These are phyloP conservation scores for Atractosteus spatula DNA, from an alignment of 2,113 vertebrate species.

Conservation along the genomic window DNA sequence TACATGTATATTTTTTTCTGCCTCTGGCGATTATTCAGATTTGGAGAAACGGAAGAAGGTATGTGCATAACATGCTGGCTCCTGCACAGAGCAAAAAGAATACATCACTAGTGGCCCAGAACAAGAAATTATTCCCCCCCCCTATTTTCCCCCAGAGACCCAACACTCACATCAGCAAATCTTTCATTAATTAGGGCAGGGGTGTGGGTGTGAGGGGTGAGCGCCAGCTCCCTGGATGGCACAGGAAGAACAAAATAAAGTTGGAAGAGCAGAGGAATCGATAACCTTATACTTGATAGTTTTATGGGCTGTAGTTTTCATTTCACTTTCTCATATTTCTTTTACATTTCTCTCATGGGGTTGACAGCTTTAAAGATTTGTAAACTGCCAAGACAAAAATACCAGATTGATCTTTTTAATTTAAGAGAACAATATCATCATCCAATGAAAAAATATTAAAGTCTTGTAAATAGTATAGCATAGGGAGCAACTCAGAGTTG, in stretches of 20 bases:
- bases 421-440: neutral
- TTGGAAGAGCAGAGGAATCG: neutral
- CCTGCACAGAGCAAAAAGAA: too few relatives aligned
- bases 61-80: too few relatives aligned
- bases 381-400: neutral
- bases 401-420: neutral
- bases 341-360: neutral
- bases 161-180: neutral
- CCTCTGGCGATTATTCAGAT: too few relatives aligned
- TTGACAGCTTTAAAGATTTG: constrained; percentile 10
- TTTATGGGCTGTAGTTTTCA: neutral
- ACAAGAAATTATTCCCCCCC: too few relatives aligned
- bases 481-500: neutral
- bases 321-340: neutral
- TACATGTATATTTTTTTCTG: too few relatives aligned
- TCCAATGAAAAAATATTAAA: neutral
- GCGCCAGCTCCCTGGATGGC: neutral
- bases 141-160: too few relatives aligned
- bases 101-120: too few relatives aligned
- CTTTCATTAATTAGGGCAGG: neutral
- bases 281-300: neutral
- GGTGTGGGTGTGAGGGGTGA: neutral
- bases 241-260: neutral
- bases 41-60: too few relatives aligned
- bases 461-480: neutral